Evolutionary conservation across 2,888 invertebrate genomes (phyloP), one percentile per base, ranked within the genome.

Genomic region (Oxytorus armatus): DNA sequence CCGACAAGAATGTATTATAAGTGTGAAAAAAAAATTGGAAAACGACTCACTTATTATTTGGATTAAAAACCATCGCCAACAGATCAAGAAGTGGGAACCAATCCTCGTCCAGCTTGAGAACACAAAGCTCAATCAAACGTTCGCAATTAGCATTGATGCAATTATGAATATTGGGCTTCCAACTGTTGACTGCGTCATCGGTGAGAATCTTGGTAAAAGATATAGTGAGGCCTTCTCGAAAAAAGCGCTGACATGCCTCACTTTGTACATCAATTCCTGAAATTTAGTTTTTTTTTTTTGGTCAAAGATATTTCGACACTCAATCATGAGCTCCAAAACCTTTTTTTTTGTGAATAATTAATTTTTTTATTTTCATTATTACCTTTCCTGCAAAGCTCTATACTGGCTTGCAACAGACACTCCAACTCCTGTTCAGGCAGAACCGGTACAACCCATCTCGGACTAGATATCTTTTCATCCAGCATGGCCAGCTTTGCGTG

Each of bases 361-460:
- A n/a, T n/a, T 0, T 25, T 33, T n/a, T 21, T 49, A 4, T 66
- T 51, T 10, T 8, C 3, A 23, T n/a, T n/a, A 65, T 53, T 91
- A 96, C 97, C 97, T 93, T 95, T 96, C 90, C 94, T 94, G 89
- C 97, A 97, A 83, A 98, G 93, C 87, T 97, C 96, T 86, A 97
- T 97, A 84, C 98, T 95, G 86, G 97, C 97, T 92, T 97, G 96
- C 82, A 99, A 93, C 85, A 99, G 94, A 88, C 97, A 95, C 93
- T 98, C 98, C 87, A 99, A 93, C 92, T 99, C 98, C 93, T 98
- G 98, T 88, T 98, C 98, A 10, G 99, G 98, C 89, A 99, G 93
- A 68, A 99, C 99, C 39, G 99, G 99, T 66, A 99, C 98, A 82
- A 99, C 98, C 99, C 99, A 99, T 88, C 98, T 94, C 77, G 98